Percentiles rank a stretch among this genome's conserved stretches.
phyloP scores from a whole-genome alignment of 1,140 invertebrate species.

The Ditylenchus dipsaci region DNA sequence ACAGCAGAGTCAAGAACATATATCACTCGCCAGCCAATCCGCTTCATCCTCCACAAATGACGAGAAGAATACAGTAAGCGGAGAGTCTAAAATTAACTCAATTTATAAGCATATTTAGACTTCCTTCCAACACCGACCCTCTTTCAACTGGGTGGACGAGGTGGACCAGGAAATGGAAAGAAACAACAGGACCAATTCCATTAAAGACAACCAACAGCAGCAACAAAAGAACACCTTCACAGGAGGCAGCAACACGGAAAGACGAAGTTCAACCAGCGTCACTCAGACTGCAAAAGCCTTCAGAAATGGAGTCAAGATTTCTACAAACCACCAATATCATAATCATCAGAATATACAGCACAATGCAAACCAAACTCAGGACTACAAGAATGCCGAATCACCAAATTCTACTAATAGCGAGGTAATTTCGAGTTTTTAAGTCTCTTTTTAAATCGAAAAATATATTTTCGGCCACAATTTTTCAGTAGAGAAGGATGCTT shows the following conservation, averaged over 20 bases:
- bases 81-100: too few relatives aligned
- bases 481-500: too few relatives aligned
- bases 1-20: too few relatives aligned
- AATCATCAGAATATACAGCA: conserved; percentile 4
- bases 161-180: not conserved
- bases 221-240: not conserved
- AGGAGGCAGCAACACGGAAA: not conserved
- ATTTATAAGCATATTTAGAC: too few relatives aligned
- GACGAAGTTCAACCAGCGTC: not conserved
- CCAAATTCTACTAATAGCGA: conserved; percentile 43
- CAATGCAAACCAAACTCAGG: conserved; percentile 14
- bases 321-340: not conserved
- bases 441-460: conserved; percentile 25
- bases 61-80: too few relatives aligned
- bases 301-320: not conserved
- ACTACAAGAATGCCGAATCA: conserved; percentile 41
- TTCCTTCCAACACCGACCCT: not conserved
- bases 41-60: too few relatives aligned
- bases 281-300: not conserved
- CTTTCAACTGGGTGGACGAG: not conserved
- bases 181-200: not conserved
- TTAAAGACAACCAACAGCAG: not conserved
- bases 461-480: not conserved
- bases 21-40: too few relatives aligned
- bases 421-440: conserved; percentile 13